Conservation (phyloP, 2,888 invertebrate genomes). For the Hirtodrosophila trivittata region DNA sequence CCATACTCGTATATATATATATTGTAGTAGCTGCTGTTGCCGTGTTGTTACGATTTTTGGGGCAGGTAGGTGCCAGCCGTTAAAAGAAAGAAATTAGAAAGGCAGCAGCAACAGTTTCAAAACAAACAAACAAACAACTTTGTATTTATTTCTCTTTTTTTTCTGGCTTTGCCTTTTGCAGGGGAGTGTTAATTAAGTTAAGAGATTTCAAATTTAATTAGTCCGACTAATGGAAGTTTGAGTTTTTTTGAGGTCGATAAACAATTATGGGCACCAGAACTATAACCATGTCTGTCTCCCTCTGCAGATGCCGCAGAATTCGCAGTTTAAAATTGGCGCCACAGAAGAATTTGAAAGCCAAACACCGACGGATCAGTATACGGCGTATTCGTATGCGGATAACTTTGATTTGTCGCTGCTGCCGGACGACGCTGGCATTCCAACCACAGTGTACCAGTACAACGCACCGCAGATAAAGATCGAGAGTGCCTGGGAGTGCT, state of each 20-base stretch:
- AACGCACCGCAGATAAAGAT: slow-evolving; percentile 82
- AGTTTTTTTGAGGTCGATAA: slow-evolving; percentile 35
- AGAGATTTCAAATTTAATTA: slow-evolving; percentile 47
- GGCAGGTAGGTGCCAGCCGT: slow-evolving; percentile 64
- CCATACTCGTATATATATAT: slow-evolving; percentile 16
- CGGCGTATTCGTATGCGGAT: slow-evolving; percentile 85
- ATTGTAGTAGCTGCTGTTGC: slow-evolving; percentile 37
- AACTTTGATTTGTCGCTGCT: slow-evolving; percentile 90
- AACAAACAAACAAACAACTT: slow-evolving; percentile 6
- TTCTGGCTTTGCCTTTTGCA: slow-evolving; percentile 10
- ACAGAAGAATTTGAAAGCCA: slow-evolving; percentile 60
- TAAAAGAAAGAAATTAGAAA: slow-evolving; percentile 65
- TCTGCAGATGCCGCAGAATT: slow-evolving; percentile 71
- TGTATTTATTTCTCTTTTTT: no score
- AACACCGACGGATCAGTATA: slow-evolving; percentile 73
- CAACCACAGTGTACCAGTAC: slow-evolving; percentile 78
- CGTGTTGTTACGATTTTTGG: slow-evolving; percentile 29
- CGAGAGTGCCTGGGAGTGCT: slow-evolving; percentile 80
- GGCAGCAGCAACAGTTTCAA: slow-evolving; percentile 36
- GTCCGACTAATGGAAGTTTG: slow-evolving; percentile 15
- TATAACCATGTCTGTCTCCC: not conserved
- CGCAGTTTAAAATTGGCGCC: slow-evolving; percentile 60
- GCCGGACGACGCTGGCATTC: slow-evolving; percentile 85
- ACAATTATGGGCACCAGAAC: slow-evolving; percentile 29
- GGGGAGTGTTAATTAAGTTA: slow-evolving; percentile 45